These are phyloP conservation scores for Dichetophora obliterata DNA, from an alignment of 2,888 invertebrate genomes.

Conservation along the genomic window DNA sequence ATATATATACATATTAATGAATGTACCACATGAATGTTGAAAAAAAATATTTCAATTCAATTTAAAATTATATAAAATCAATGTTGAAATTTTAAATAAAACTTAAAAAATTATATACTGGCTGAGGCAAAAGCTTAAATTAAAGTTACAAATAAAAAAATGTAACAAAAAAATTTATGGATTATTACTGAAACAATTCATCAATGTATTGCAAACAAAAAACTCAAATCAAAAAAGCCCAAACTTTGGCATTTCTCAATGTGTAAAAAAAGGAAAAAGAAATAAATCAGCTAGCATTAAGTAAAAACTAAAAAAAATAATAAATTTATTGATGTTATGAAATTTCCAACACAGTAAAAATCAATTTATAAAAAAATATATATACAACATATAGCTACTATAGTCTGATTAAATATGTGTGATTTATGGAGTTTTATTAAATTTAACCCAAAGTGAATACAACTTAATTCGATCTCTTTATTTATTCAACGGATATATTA, in stretches of 20 bases:
- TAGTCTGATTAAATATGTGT: slow-evolving; percentile 29
- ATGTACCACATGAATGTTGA: slow-evolving; percentile 28
- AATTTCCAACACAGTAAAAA: slow-evolving; percentile 48
- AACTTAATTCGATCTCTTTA: slow-evolving; percentile 3
- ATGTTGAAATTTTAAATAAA: slow-evolving; percentile 32
- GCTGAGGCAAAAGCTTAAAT: slow-evolving; percentile 61
- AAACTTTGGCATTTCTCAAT: slow-evolving; percentile 31
- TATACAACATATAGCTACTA: neutral
- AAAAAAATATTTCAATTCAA: slow-evolving; percentile 8
- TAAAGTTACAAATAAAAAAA: slow-evolving; percentile 47
- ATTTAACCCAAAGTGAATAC: neutral
- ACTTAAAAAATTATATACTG: slow-evolving; percentile 53
- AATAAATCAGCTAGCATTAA: slow-evolving; percentile 40
- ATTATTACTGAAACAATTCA: slow-evolving; percentile 3
- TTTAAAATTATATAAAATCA: slow-evolving; percentile 31
- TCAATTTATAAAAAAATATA: slow-evolving; percentile 44
- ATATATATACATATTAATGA: slow-evolving; percentile 30
- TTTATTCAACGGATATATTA: neutral
- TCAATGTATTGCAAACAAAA: neutral
- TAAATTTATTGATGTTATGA: slow-evolving; percentile 44
- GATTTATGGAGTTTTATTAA: slow-evolving; percentile 28
- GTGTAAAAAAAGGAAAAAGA: slow-evolving; percentile 36
- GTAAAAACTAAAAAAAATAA: slow-evolving; percentile 43
- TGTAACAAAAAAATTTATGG: neutral
- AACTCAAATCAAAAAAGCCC: slow-evolving; percentile 22